phyloP scores from a whole-genome alignment of 2,888 invertebrate species.

The Timandra comae region DNA sequence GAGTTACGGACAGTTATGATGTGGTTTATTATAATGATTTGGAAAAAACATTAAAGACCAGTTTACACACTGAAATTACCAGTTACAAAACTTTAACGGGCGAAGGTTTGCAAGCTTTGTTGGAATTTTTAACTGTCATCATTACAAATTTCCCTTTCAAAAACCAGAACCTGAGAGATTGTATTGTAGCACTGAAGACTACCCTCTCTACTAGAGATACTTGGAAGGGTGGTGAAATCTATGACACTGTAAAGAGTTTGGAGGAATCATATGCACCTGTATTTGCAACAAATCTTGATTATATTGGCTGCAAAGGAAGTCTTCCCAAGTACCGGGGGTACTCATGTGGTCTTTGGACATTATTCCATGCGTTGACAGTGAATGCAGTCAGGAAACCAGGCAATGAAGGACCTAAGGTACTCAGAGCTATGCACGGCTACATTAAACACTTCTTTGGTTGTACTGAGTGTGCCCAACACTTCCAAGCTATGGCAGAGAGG shows the following conservation, averaged over 20 bases:
- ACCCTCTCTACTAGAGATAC: constrained; percentile 63
- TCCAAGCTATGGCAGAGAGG: constrained; percentile 87
- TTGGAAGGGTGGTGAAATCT: constrained; percentile 79
- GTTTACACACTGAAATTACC: constrained; percentile 89
- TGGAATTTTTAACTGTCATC: constrained; percentile 83
- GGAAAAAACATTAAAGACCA: constrained; percentile 89
- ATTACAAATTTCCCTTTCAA: constrained; percentile 88
- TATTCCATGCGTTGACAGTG: constrained; percentile 95
- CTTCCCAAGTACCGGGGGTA: constrained; percentile 86
- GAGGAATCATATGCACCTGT: constrained; percentile 76
- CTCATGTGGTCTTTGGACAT: constrained; percentile 95
- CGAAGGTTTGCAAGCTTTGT: constrained; percentile 83
- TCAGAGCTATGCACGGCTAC: constrained; percentile 91
- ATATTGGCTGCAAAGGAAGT: constrained; percentile 90
- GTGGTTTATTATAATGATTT: constrained; percentile 90
- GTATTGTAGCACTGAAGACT: constrained; percentile 79
- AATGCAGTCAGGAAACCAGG: constrained; percentile 78
- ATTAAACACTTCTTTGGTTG: constrained; percentile 96
- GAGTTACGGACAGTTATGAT: constrained; percentile 50
- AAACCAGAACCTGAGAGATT: constrained; percentile 78
- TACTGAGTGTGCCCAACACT: constrained; percentile 92
- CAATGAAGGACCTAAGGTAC: constrained; percentile 80
- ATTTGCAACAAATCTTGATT: constrained; percentile 73
- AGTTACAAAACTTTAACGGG: constrained; percentile 81
- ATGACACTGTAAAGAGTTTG: constrained; percentile 68